Conservation (phyloP, 1,140 invertebrate species). For the Hylyphantes graminicola region DNA sequence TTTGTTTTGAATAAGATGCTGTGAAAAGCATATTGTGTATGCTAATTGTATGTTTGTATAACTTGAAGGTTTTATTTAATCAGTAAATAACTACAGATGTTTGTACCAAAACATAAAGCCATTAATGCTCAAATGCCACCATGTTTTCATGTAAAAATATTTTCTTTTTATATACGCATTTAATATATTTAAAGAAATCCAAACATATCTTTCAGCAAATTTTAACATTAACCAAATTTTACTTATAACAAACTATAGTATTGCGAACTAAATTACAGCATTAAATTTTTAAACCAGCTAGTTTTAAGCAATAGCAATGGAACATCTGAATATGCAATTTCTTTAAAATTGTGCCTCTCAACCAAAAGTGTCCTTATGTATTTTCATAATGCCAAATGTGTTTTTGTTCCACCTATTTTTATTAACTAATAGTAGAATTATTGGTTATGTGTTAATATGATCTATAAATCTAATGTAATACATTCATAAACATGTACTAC, state of each 20-base stretch:
- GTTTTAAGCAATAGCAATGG: too few relatives aligned
- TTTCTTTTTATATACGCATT: constrained; percentile 3
- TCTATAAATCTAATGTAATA: too few relatives aligned
- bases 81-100: not conserved
- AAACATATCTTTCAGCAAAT: constrained; percentile 44
- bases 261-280: not conserved
- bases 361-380: constrained; percentile 51
- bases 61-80: not conserved
- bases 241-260: too few relatives aligned
- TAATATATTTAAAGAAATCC: constrained; percentile 17
- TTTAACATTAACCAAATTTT: constrained; percentile 45
- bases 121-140: constrained; percentile 42
- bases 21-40: too few relatives aligned
- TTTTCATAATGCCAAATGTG: not conserved
- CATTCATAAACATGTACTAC: too few relatives aligned
- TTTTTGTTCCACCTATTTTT: too few relatives aligned
- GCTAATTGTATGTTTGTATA: too few relatives aligned
- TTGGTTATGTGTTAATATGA: too few relatives aligned
- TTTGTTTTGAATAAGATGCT: too few relatives aligned
- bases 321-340: not conserved
- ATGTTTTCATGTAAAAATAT: constrained; percentile 40
- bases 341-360: constrained; percentile 44
- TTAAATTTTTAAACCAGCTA: constrained; percentile 5
- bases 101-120: not conserved
- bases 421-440: too few relatives aligned